Evolutionary conservation across 2,113 vertebrate genomes (phyloP).

Genomic region (Erythrocercus mccallii): DNA sequence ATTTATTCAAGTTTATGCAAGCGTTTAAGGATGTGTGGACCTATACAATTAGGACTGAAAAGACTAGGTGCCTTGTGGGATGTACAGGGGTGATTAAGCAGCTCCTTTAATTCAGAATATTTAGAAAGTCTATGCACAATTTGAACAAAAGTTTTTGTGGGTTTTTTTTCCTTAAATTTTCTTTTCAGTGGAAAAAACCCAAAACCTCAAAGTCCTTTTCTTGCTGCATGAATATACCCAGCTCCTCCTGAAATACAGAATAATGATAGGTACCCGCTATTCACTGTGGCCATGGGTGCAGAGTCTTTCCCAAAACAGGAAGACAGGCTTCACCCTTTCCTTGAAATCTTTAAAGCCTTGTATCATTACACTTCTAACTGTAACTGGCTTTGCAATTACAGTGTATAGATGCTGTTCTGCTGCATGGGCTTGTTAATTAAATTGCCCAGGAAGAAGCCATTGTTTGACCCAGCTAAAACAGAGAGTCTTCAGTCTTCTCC

Average conservation of each 20-base stretch:
- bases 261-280: neutral
- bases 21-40: neutral
- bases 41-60: neutral
- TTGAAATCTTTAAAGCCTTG: neutral
- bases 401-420: neutral
- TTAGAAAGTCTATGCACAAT: neutral
- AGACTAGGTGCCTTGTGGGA: neutral
- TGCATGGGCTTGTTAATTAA: neutral
- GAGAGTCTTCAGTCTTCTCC: neutral
- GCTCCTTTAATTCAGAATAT: neutral
- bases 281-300: neutral
- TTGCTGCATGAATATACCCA: neutral
- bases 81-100: neutral
- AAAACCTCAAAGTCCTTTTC: neutral
- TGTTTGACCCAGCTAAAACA: neutral
- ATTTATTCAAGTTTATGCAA: neutral
- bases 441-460: neutral
- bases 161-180: neutral
- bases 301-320: neutral
- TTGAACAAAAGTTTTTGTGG: neutral
- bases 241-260: neutral
- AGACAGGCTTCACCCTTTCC: neutral
- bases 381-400: neutral
- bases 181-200: neutral
- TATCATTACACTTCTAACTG: neutral